These are phyloP conservation scores for Limnephilus marmoratus DNA, from an alignment of 2,888 invertebrate species.

Conservation along the genomic window DNA sequence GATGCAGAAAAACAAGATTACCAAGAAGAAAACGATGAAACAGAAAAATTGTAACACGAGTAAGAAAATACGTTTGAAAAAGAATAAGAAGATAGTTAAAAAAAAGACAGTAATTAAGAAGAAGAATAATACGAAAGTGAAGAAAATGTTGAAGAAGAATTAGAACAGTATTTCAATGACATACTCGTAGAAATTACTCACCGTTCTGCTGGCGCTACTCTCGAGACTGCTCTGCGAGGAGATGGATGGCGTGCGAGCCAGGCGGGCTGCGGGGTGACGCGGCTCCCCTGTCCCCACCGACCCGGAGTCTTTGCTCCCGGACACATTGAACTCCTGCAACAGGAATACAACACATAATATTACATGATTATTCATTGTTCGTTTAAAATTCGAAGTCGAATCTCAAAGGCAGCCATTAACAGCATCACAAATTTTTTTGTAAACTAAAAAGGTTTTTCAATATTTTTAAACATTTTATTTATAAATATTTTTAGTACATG, in stretches of 20 bases:
- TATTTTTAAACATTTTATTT: too few species aligned
- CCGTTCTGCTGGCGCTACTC: slow-evolving; percentile 81
- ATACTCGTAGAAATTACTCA: slow-evolving; percentile 16
- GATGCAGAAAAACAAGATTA: too few species aligned
- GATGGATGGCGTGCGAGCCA: slow-evolving; percentile 87
- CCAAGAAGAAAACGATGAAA: too few species aligned
- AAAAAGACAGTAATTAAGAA: too few species aligned
- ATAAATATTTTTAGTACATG: too few species aligned
- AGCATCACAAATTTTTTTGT: too few species aligned
- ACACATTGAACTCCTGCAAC: slow-evolving; percentile 80
- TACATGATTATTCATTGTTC: background rate
- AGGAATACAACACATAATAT: background rate
- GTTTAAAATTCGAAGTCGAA: background rate
- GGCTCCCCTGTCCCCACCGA: slow-evolving; percentile 77
- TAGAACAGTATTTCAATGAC: background rate
- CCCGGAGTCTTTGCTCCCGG: slow-evolving; percentile 78
- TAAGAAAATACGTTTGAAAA: too few species aligned
- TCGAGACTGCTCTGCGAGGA: slow-evolving; percentile 91
- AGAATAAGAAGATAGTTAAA: too few species aligned
- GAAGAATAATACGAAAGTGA: too few species aligned
- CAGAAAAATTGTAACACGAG: too few species aligned
- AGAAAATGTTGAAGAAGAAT: too few species aligned
- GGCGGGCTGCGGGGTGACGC: slow-evolving; percentile 73
- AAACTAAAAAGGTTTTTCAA: too few species aligned
- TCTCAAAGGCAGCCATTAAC: background rate